Evolutionary conservation across 2,888 invertebrate genomes (phyloP).

Genomic region (Pristionchus entomophagus): DNA sequence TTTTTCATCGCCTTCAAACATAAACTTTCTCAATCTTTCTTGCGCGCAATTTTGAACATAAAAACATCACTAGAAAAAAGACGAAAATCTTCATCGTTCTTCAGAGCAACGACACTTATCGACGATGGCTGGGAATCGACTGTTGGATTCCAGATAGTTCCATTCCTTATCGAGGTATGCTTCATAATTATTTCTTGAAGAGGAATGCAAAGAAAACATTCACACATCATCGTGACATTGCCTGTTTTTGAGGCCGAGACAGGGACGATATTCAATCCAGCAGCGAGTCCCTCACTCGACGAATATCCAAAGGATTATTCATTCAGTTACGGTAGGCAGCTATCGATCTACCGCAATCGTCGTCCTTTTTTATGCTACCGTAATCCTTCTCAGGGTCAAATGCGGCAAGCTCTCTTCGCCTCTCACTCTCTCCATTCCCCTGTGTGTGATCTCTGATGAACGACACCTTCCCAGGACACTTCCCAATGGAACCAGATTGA

Average conservation of each 20-base stretch:
- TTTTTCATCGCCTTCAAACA: too few relatives aligned
- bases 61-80: too few relatives aligned
- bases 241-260: background rate
- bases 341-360: background rate
- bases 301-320: conserved; percentile 38
- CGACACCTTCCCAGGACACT: conserved; percentile 17
- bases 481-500: conserved; percentile 45
- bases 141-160: conserved; percentile 49
- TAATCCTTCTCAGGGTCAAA: conserved; percentile 34
- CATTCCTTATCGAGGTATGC: background rate
- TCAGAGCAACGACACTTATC: conserved; percentile 36
- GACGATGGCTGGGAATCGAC: conserved; percentile 41
- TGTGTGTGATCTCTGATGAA: conserved; percentile 8
- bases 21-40: too few relatives aligned
- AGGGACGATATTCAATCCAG: background rate
- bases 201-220: background rate
- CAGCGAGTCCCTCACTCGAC: background rate
- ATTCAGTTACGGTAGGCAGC: conserved; percentile 29
- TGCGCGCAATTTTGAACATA: too few relatives aligned
- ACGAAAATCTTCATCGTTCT: too few relatives aligned
- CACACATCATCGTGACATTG: background rate
- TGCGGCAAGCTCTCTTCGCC: conserved; percentile 7
- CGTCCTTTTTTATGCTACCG: background rate
- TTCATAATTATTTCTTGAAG: background rate
- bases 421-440: conserved; percentile 33